Evolutionary conservation across 2,797 vertebrate species (phyloP).

Genomic region (Galago senegalensis): DNA sequence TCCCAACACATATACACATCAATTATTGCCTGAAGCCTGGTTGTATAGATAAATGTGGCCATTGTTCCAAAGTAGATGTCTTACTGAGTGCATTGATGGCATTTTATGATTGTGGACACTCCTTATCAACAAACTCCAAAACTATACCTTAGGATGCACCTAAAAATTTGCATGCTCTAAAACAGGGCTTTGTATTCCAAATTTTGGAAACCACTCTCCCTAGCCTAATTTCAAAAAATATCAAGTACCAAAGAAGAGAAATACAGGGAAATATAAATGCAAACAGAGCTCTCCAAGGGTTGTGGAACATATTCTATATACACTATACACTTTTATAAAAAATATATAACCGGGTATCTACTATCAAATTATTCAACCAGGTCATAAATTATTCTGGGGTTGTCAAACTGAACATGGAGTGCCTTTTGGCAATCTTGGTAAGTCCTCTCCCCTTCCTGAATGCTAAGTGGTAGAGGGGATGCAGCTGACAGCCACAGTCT

Average conservation of each 20-base stretch:
- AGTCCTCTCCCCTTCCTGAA: conserved; percentile 4
- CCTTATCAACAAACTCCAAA: not conserved
- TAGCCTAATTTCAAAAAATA: not conserved
- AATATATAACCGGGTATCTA: not conserved
- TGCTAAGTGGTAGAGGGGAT: not conserved
- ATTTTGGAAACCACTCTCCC: not conserved
- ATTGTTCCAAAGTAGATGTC: not conserved
- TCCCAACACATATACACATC: not conserved
- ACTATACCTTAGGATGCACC: not conserved
- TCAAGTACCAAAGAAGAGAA: not conserved
- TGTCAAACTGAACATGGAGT: conserved; percentile 1
- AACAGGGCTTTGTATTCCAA: not conserved
- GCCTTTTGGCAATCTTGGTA: not conserved
- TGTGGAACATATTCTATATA: not conserved
- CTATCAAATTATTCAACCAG: not conserved
- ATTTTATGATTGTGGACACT: not conserved
- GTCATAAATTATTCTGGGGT: not conserved
- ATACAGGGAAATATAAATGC: not conserved
- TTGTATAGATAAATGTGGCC: not conserved
- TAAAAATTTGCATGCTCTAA: not conserved
- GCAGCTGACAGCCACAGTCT: not conserved
- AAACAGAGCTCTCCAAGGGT: not conserved
- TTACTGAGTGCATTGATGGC: not conserved
- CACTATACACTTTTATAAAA: not conserved
- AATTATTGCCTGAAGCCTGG: not conserved